Evolutionary conservation across 2,797 vertebrate species (phyloP), one percentile per base, ranked within the genome.

Genomic region (Enteromius viviparus): DNA sequence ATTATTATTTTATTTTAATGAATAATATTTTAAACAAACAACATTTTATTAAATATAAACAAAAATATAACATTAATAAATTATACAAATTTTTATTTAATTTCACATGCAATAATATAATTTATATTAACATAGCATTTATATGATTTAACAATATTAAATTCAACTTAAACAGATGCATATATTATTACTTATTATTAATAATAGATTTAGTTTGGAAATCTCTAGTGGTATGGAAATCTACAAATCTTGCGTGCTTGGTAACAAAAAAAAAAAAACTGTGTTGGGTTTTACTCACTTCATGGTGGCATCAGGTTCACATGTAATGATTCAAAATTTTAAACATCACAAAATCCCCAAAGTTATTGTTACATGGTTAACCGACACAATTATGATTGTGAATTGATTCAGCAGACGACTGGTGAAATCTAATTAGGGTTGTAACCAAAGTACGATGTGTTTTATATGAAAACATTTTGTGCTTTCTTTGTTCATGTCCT

Each of bases 351-450:
- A 71, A 85, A 77, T 78, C 64, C 55, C 49, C 29, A 85, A 58
- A 80, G 85, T 83, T 72, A 85, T 82, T 78, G 53, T 88, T 86
- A 77, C 69, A 81, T 86, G 86, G 86, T 88, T 86, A 86, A 86
- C 86, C 87, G 58, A 85, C 62, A 68, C 60, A 85, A 87, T 76
- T 78, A 85, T 74, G 79, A 82, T 84, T 85, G 62, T 78, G 64
- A 79, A 87, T 84, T 85, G 81, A 85, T 81, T 84, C 70, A 84
- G 65, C 75, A 85, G 84, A 84, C 51, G 69, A 45, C 81, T 32
- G 81, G 64, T 80, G 23, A 84, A 64, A 88, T 87, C 69, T 77
- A 80, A 87, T 87, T 87, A 85, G 60, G 29, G 62, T 17, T 65
- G 71, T 71, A 82, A 80, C 78, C 74, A 45, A 53, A 84, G 84